Evolutionary conservation across 1,140 invertebrate genomes (phyloP).

Genomic region (Stratiolaelaps scimitus): DNA sequence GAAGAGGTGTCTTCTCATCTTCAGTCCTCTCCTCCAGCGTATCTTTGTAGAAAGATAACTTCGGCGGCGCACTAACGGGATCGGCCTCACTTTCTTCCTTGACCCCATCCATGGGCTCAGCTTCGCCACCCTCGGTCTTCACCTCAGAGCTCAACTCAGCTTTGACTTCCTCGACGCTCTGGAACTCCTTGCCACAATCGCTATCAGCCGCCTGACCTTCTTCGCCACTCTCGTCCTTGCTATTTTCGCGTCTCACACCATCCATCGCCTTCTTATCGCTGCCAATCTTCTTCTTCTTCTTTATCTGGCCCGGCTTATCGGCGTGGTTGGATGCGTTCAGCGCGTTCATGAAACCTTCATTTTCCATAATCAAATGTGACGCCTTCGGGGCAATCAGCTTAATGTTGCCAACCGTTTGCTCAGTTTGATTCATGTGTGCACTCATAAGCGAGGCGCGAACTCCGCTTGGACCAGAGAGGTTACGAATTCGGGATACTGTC

Average conservation of each 20-base stretch:
- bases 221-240: conserved; percentile 27
- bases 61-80: not conserved
- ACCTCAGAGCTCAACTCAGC: not conserved
- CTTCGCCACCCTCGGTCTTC: no score
- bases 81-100: no score
- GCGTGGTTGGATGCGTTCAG: conserved; percentile 13
- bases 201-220: not conserved
- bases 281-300: not conserved
- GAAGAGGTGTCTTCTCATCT: conserved; percentile 32
- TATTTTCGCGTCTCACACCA: conserved; percentile 10
- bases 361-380: conserved; percentile 25
- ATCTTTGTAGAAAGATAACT: conserved; percentile 72
- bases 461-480: conserved; percentile 27
- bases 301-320: not conserved
- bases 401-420: conserved; percentile 23
- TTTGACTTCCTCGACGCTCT: not conserved
- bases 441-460: conserved; percentile 22
- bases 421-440: conserved; percentile 14
- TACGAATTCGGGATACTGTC: not conserved
- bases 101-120: no score
- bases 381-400: conserved; percentile 19
- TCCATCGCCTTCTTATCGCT: not conserved
- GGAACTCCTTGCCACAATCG: not conserved
- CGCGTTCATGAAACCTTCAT: conserved; percentile 22
- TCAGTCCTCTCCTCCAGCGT: conserved; percentile 53